Evolutionary conservation across 1,140 invertebrate genomes (phyloP).

Genomic region (Asobara japonica): DNA sequence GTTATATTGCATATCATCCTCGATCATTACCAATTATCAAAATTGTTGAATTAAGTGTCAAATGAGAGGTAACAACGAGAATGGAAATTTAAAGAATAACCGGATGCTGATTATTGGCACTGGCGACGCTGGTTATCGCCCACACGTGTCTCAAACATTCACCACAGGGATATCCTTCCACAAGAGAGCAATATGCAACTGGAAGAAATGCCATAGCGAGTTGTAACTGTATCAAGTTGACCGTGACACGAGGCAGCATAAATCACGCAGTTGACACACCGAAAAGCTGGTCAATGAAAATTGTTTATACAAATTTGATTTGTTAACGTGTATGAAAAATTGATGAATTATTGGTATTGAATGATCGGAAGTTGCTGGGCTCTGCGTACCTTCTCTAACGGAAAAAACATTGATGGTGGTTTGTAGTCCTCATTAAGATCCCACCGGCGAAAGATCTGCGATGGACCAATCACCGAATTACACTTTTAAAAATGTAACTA

Average conservation of each 20-base stretch:
- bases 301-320: too few relatives aligned
- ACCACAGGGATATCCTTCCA: conserved; percentile 17
- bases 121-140: conserved; percentile 14
- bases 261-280: conserved; percentile 47
- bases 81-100: conserved; percentile 12
- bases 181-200: conserved; percentile 2
- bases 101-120: conserved; percentile 8
- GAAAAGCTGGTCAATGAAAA: background rate
- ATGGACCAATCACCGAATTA: too few relatives aligned
- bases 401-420: too few relatives aligned
- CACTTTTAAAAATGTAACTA: too few relatives aligned
- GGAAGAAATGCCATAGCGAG: conserved; percentile 21
- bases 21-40: conserved; percentile 1
- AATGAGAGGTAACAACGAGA: conserved; percentile 6
- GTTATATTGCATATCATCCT: background rate
- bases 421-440: too few relatives aligned
- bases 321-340: too few relatives aligned
- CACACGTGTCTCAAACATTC: conserved; percentile 10
- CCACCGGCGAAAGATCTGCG: too few relatives aligned
- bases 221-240: conserved; percentile 65
- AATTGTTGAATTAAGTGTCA: conserved; percentile 7
- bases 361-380: too few relatives aligned
- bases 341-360: too few relatives aligned
- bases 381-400: too few relatives aligned
- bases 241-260: conserved; percentile 62